Evolutionary conservation across 2,797 vertebrate genomes (phyloP), one percentile per base, ranked within the genome.

Genomic region (Chelon labrosus): DNA sequence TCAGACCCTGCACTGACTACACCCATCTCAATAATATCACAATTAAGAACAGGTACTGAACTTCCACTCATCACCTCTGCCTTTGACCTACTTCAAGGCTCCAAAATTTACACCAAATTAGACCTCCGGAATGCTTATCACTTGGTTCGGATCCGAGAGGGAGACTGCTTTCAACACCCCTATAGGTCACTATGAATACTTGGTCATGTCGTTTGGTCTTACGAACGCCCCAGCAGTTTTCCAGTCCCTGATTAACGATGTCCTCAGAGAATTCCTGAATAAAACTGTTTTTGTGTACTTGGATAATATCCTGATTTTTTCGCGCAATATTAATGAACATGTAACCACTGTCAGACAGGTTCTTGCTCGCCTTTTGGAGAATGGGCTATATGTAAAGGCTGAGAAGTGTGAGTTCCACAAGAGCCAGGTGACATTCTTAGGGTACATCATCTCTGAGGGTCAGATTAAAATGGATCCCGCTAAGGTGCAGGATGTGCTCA

Each of bases 1-100:
- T 73, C 7, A 7, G 25, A 0, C 53, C 46, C 1, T 73, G 61
- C 7, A 73, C 58, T 5, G 53, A 73, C 3, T 73, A 58, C 10
- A 5, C 37, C 1, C 61, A 37, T 0, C 38, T 73, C 0, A 62
- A 55, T 16, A 8, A 47, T 7, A 55, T 61, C 4, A 53, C 38
- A 1, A 2, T 51, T 0, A 57, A 50, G 5, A 72, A 64, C 19
- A 38, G 10, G 3, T 56, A 57, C 69, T 14, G 22, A 22, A 22
- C 5, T 65, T 0, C 53, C 61, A 0, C 11, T 63, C 1, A 8
- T 50, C 1, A 2, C 11, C 11, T 19, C 60, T 1, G n/a, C 31
- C 0, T 63, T 50, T 20, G 27, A 50, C 9, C 27, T 3, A 0
- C 5, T 63, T 7, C 46, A 49, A 1, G 44, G 35, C 7, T n/a